Conservation (phyloP, 2,888 invertebrate genomes). For the Abrostola triplasia region DNA sequence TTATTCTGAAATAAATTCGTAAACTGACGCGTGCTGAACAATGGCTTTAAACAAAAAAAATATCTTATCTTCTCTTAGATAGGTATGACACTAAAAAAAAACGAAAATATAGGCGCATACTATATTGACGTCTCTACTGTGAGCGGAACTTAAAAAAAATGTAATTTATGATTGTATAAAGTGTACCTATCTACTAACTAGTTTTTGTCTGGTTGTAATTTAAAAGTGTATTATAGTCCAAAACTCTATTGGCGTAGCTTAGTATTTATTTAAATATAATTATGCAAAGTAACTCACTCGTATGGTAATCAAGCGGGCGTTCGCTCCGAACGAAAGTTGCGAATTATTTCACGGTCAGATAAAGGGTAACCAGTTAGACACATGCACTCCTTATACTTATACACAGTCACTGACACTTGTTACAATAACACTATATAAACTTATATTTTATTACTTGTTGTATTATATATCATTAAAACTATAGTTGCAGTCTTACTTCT, state of each 20-base stretch:
- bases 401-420: conserved; percentile 21
- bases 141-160: too few species aligned
- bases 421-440: not conserved
- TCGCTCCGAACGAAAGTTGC: conserved; percentile 44
- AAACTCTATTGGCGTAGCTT: conserved; percentile 30
- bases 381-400: conserved; percentile 17
- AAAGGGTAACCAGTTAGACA: not conserved
- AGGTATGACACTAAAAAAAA: not conserved
- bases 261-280: conserved; percentile 14
- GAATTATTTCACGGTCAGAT: conserved; percentile 36
- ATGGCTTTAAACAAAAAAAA: not conserved
- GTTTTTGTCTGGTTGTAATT: conserved; percentile 11
- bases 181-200: not conserved
- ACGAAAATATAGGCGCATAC: too few species aligned
- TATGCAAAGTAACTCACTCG: conserved; percentile 51
- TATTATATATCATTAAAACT: not conserved
- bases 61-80: not conserved
- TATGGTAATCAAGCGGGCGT: conserved; percentile 39
- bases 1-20: not conserved
- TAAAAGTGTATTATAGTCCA: conserved; percentile 25
- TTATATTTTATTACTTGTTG: not conserved
- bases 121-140: too few species aligned
- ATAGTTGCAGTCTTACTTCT: not conserved
- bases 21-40: not conserved
- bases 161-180: not conserved